Evolutionary conservation across 2,797 vertebrate species (phyloP).

Genomic region (Anguilla anguilla): DNA sequence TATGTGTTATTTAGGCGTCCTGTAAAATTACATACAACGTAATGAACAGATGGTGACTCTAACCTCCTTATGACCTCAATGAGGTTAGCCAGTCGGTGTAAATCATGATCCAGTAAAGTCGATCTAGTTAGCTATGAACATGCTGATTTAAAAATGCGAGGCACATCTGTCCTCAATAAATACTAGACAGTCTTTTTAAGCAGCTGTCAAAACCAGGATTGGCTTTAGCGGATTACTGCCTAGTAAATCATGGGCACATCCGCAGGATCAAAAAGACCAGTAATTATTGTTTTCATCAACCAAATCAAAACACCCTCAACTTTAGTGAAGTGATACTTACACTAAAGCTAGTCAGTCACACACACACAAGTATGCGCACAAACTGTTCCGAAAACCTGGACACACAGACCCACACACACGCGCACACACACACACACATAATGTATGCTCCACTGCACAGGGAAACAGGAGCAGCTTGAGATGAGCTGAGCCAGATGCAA

Average conservation of each 20-base stretch:
- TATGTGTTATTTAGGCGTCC: conserved; percentile 25
- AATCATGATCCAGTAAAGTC: conserved; percentile 46
- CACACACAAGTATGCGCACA: conserved; percentile 22
- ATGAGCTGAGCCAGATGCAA: conserved; percentile 70
- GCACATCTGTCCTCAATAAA: conserved; percentile 67
- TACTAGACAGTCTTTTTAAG: conserved; percentile 63
- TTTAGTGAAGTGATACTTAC: not conserved
- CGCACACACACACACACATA: conserved; percentile 21
- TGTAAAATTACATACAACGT: conserved; percentile 43
- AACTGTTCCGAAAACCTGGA: not conserved
- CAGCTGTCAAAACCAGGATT: conserved; percentile 68
- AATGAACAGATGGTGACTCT: conserved; percentile 59
- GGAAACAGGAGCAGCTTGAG: conserved; percentile 64
- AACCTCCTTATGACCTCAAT: conserved; percentile 46
- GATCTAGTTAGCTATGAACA: conserved; percentile 46
- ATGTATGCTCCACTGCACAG: conserved; percentile 56
- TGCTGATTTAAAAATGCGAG: conserved; percentile 42
- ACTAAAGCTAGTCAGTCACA: conserved; percentile 13
- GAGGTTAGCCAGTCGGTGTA: conserved; percentile 50
- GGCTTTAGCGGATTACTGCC: conserved; percentile 64
- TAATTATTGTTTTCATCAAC: not conserved
- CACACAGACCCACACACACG: not conserved
- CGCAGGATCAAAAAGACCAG: conserved; percentile 55
- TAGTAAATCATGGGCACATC: conserved; percentile 57
- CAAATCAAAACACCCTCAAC: not conserved